Conservation (phyloP, 2,113 vertebrate genomes). For the Rhinoderma darwinii region DNA sequence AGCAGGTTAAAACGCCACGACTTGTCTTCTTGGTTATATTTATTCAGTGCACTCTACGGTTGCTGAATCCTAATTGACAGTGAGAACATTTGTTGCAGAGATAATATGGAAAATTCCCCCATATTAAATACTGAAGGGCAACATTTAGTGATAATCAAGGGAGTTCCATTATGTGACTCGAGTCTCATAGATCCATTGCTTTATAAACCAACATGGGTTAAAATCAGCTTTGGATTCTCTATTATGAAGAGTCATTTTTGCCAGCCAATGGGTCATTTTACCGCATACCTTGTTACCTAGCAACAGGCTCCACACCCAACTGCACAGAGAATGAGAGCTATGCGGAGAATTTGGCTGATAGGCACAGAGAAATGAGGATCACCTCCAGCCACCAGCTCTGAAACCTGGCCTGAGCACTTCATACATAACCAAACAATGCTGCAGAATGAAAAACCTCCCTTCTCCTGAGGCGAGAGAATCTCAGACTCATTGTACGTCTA, state of each 20-base stretch:
- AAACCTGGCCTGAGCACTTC: conserved; percentile 61
- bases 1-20: not conserved
- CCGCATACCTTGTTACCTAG: conserved; percentile 38
- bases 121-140: not conserved
- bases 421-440: conserved; percentile 51
- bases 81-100: not conserved
- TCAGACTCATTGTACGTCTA: conserved; percentile 45
- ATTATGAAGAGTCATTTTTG: conserved; percentile 7
- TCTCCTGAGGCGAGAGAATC: conserved; percentile 39
- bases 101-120: not conserved
- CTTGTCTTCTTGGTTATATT: not conserved
- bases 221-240: conserved; percentile 9
- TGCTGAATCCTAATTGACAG: not conserved
- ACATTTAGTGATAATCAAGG: not conserved
- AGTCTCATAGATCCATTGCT: not conserved
- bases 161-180: not conserved
- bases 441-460: conserved; percentile 44
- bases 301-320: conserved; percentile 57
- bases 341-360: conserved; percentile 67
- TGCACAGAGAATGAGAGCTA: conserved; percentile 69
- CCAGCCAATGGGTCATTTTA: conserved; percentile 35
- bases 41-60: not conserved
- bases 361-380: conserved; percentile 65
- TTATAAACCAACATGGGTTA: not conserved
- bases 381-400: conserved; percentile 60